phyloP scores from a whole-genome alignment of 2,113 vertebrate species.

The Ochotona curzoniae region DNA sequence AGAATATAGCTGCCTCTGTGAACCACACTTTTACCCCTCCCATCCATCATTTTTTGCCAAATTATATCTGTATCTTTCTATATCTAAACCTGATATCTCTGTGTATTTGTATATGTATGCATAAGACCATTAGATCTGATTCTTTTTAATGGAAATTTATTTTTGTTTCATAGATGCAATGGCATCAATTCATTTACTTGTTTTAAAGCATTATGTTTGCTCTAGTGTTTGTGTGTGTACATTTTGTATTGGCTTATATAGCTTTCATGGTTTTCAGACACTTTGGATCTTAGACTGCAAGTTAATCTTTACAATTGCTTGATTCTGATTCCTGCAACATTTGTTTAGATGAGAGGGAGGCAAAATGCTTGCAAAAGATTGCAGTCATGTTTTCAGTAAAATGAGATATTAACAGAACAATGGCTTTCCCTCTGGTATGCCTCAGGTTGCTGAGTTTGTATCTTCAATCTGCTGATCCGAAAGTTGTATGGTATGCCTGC shows the following conservation, averaged over 20 bases:
- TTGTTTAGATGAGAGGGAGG: neutral
- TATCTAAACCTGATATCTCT: too few species aligned
- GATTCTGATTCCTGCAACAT: neutral
- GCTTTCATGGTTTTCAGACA: neutral
- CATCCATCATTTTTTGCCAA: neutral
- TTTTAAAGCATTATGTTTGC: neutral
- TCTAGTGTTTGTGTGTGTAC: neutral
- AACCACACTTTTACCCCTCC: neutral
- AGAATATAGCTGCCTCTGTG: too few species aligned
- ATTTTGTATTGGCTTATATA: neutral
- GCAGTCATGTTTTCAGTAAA: neutral
- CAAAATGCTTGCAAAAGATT: neutral
- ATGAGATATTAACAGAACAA: neutral
- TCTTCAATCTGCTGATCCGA: neutral
- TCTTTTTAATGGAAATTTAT: neutral
- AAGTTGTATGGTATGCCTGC: too few species aligned
- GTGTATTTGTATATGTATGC: neutral
- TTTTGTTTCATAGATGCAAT: neutral
- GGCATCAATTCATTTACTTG: neutral
- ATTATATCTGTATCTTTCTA: too few species aligned
- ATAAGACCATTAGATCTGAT: neutral
- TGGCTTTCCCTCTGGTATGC: neutral
- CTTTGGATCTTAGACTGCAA: neutral
- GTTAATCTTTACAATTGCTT: neutral
- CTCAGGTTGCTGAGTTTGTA: neutral